phyloP scores from a whole-genome alignment of 2,888 invertebrate species.

The Maniola hyperantus region DNA sequence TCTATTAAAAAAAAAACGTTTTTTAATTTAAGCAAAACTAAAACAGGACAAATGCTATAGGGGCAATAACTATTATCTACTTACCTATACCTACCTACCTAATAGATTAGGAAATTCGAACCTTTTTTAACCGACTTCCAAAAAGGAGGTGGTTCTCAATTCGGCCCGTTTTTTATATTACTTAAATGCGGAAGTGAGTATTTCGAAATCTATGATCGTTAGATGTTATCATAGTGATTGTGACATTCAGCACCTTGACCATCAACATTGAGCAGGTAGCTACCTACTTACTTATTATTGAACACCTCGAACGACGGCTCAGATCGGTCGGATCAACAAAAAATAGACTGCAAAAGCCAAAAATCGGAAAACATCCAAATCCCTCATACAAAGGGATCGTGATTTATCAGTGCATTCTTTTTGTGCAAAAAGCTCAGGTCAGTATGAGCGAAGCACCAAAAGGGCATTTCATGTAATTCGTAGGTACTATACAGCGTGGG shows the following conservation, averaged over 20 bases:
- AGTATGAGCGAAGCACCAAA: constrained; percentile 78
- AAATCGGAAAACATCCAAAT: constrained; percentile 67
- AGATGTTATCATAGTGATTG: constrained; percentile 72
- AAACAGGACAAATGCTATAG: too few species aligned
- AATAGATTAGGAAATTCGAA: neutral
- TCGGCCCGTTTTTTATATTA: too few species aligned
- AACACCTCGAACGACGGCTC: constrained; percentile 58
- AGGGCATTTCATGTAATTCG: constrained; percentile 79
- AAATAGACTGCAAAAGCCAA: constrained; percentile 63
- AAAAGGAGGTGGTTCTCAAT: too few species aligned
- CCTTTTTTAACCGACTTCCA: too few species aligned
- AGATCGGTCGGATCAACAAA: constrained; percentile 68
- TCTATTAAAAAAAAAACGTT: too few species aligned
- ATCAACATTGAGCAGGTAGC: constrained; percentile 78
- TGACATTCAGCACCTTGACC: constrained; percentile 78
- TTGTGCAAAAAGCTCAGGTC: constrained; percentile 79
- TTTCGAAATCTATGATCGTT: constrained; percentile 15
- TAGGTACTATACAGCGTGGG: constrained; percentile 62
- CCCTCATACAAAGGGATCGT: constrained; percentile 70
- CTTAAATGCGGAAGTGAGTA: constrained; percentile 61
- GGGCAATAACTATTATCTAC: too few species aligned
- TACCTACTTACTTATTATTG: constrained; percentile 54
- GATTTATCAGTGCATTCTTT: constrained; percentile 78
- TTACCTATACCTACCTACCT: neutral
- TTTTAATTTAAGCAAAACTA: too few species aligned